phyloP scores from a whole-genome alignment of 2,797 vertebrate species.

The Anabacerthia variegaticeps region DNA sequence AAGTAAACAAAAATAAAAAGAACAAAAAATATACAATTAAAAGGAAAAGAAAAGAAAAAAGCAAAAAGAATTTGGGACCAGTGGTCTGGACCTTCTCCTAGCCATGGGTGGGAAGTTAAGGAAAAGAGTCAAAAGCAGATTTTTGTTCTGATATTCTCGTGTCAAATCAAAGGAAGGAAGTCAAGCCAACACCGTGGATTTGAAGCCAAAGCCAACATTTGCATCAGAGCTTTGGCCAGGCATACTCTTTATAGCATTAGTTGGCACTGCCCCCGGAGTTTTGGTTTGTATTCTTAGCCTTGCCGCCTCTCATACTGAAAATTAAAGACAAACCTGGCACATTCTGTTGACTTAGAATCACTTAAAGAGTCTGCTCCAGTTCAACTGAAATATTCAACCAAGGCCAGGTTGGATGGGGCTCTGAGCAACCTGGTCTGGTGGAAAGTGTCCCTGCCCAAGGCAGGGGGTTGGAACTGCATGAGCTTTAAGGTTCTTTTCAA shows the following conservation, averaged over 20 bases:
- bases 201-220: not conserved
- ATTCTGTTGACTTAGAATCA: not conserved
- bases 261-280: not conserved
- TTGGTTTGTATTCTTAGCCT: not conserved
- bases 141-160: not conserved
- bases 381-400: not conserved
- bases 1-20: accelerated
- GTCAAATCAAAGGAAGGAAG: not conserved
- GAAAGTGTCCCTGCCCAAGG: not conserved
- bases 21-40: accelerated
- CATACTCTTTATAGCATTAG: not conserved
- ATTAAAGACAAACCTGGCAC: not conserved
- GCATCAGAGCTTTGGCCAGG: not conserved
- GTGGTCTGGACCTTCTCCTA: not conserved
- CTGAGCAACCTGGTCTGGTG: not conserved
- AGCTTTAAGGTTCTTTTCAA: not conserved
- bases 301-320: not conserved
- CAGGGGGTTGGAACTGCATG: not conserved
- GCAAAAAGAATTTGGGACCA: accelerated
- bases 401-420: not conserved
- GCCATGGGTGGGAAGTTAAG: not conserved
- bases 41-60: accelerated
- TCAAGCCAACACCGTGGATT: not conserved
- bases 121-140: not conserved
- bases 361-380: not conserved